Evolutionary conservation across 2,797 vertebrate species (phyloP).

Genomic region (Botia almorhae): DNA sequence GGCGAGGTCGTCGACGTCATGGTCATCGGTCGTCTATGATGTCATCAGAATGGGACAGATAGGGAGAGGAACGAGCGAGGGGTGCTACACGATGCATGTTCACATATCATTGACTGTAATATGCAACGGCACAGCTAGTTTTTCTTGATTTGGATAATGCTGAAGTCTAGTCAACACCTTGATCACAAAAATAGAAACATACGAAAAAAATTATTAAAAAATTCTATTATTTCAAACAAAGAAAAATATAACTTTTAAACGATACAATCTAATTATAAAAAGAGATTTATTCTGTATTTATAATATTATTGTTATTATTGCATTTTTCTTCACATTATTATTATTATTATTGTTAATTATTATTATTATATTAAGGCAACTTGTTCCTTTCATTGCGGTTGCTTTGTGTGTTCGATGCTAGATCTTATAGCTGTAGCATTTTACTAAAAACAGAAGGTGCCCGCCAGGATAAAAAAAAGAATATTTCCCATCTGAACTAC

Average conservation of each 20-base stretch:
- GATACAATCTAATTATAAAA: constrained; percentile 89
- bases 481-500: constrained; percentile 95
- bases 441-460: constrained; percentile 99
- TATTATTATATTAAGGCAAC: constrained; percentile 91
- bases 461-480: constrained; percentile 85
- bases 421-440: constrained; percentile 99
- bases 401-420: constrained; percentile 99
- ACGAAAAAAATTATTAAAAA: constrained; percentile 75
- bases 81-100: constrained; percentile 98
- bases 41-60: constrained; percentile 70
- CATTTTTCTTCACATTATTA: constrained; percentile 64
- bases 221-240: constrained; percentile 91
- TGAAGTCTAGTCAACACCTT: constrained; percentile 99
- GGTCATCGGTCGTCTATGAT: constrained; percentile 92
- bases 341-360: constrained; percentile 82
- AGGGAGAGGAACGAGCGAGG: constrained; percentile 69
- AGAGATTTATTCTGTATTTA: constrained; percentile 99
- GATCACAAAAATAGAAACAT: constrained; percentile 78
- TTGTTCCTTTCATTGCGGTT: constrained; percentile 99
- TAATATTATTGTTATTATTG: constrained; percentile 78
- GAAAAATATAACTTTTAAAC: constrained; percentile 96
- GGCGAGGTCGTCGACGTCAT: constrained; percentile 91
- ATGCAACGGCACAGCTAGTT: constrained; percentile 99
- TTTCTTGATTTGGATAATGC: constrained; percentile 99
- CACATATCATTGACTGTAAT: constrained; percentile 99